Evolutionary conservation across 2,797 vertebrate species (phyloP).

Genomic region (Alfaro cultratus): DNA sequence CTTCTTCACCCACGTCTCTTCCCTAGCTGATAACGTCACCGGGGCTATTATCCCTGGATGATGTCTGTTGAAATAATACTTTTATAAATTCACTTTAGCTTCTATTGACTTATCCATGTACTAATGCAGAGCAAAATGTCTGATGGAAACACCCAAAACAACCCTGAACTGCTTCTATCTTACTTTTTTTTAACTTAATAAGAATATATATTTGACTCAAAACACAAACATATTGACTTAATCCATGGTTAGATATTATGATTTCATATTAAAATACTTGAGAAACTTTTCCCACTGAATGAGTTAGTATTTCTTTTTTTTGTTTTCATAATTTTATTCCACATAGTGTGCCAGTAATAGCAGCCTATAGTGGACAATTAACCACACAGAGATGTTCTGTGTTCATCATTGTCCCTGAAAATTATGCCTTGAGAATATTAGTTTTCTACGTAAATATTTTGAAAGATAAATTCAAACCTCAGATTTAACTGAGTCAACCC

Average conservation of each 20-base stretch:
- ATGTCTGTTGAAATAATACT: constrained; percentile 36
- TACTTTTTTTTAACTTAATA: not conserved
- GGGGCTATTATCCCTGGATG: constrained; percentile 67
- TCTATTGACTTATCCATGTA: not conserved
- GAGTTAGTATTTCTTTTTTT: too few relatives aligned
- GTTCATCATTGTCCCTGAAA: not conserved
- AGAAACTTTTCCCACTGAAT: not conserved
- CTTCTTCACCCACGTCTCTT: constrained; percentile 56
- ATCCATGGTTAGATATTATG: not conserved
- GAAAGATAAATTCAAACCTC: not conserved
- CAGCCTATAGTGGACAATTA: not conserved
- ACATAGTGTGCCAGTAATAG: not conserved
- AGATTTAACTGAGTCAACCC: not conserved
- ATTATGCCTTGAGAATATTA: not conserved
- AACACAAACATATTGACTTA: not conserved
- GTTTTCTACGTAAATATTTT: not conserved
- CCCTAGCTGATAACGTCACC: constrained; percentile 42
- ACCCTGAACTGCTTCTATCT: not conserved
- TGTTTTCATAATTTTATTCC: not conserved
- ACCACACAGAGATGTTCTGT: not conserved
- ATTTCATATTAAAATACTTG: not conserved
- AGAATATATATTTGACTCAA: not conserved
- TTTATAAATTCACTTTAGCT: not conserved
- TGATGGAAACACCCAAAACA: not conserved
- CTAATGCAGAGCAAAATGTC: not conserved